Base-by-base conservation (phyloP, 1,140 invertebrate genomes). In the Manduca sexta region DNA sequence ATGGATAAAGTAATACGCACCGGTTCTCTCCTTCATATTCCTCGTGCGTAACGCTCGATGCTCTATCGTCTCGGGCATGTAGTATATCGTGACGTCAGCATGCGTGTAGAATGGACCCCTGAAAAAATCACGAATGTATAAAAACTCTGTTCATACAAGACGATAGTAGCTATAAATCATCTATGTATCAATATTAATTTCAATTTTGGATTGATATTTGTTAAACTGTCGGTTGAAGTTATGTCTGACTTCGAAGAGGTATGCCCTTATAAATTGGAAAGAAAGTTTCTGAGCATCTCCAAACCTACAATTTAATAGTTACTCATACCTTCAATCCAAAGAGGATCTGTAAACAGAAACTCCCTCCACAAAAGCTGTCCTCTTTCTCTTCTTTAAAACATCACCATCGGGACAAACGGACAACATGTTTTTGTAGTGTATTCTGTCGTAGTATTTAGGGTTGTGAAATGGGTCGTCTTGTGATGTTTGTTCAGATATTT, bases 41-140 rank as follows among this genome's bases (percentile, higher is more conserved):
- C 90, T 90, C 29, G 87, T 89, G 29, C 95, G 86, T 55, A 95
- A 88, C 42, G 93, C 90, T 51, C 93, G 88, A 77, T 96, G 94
- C 64, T 95, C 92, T 21, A 95, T 88, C 0, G 94, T 95, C 79
- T 97, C 95, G 2, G 92, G 90, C 88, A 95, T 95, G 43, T 91
- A 92, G 67, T 92, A 89, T 59, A 94, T 89, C 10, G 81, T 79
- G 64, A 95, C 93, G 38, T 90, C 88, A 0, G 87, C 87, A 74
- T 94, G 93, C 5, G 91, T 89, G 79, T 95, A 95, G 54, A 94
- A 84, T 65, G 90, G 88, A 56, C 87, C 80, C 69, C 85, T 84
- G 45, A 56, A 64, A 49, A 11, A 47, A 30, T 12, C n/a, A n/a
- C n/a, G n/a, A n/a, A n/a, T n/a, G n/a, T n/a, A n/a, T n/a, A n/a